Conservation (phyloP, 2,888 invertebrate species). For the Volucella bombylans region DNA sequence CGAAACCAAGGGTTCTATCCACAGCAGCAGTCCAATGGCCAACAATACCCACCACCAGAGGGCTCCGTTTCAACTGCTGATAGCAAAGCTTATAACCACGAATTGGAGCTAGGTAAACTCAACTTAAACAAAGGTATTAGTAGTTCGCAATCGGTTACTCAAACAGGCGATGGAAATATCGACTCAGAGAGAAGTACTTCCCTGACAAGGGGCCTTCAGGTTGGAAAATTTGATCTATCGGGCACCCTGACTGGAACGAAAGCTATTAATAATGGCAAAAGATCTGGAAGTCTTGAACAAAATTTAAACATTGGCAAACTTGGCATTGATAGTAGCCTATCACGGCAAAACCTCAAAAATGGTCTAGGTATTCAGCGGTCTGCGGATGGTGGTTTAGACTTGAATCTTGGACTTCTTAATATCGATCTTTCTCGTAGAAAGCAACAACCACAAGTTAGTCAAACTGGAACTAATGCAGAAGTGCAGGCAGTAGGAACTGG, state of each 20-base stretch:
- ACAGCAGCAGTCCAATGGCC: not conserved
- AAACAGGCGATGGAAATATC: constrained; percentile 76
- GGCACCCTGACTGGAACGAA: constrained; percentile 78
- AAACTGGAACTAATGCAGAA: constrained; percentile 77
- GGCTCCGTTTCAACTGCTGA: constrained; percentile 78
- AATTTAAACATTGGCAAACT: constrained; percentile 79
- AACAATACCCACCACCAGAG: constrained; percentile 18
- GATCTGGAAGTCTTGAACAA: constrained; percentile 76
- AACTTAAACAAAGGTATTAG: constrained; percentile 75
- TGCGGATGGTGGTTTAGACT: constrained; percentile 77
- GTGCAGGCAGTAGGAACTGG: constrained; percentile 76
- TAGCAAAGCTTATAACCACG: constrained; percentile 75
- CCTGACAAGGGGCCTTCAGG: constrained; percentile 76
- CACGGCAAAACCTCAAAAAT: constrained; percentile 78
- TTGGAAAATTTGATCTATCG: constrained; percentile 79
- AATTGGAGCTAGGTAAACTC: constrained; percentile 57
- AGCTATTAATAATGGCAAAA: constrained; percentile 77
- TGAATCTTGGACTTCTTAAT: constrained; percentile 79
- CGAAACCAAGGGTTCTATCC: not conserved
- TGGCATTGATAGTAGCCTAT: constrained; percentile 79
- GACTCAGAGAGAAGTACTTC: constrained; percentile 78
- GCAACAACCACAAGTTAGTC: constrained; percentile 74
- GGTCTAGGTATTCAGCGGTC: constrained; percentile 79
- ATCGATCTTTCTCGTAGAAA: constrained; percentile 78
- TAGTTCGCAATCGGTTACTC: constrained; percentile 78